These are phyloP conservation scores for Ennomos quercinarius DNA, from an alignment of 2,888 invertebrate species.

Conservation along the genomic window DNA sequence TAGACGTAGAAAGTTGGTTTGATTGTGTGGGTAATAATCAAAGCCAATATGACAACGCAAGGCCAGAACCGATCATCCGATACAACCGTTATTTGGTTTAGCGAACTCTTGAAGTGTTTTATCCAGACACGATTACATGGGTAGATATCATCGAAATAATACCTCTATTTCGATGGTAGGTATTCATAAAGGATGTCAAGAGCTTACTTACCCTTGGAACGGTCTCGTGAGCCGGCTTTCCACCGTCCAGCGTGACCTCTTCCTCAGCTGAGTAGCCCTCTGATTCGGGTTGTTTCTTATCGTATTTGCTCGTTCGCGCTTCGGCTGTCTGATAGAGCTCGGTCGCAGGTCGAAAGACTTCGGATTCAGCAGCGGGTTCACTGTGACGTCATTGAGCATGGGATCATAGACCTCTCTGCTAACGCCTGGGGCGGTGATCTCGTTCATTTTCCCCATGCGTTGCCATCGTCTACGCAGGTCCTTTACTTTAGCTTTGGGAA, in stretches of 20 bases:
- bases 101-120: too few relatives aligned
- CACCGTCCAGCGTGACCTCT: constrained; percentile 58
- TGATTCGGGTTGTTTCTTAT: constrained; percentile 50
- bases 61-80: too few relatives aligned
- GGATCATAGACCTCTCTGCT: constrained; percentile 71
- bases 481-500: constrained; percentile 76
- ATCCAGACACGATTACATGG: too few relatives aligned
- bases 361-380: constrained; percentile 62
- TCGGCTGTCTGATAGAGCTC: constrained; percentile 41
- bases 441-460: constrained; percentile 82
- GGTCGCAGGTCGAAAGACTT: constrained; percentile 72
- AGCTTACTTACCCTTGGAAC: constrained; percentile 72
- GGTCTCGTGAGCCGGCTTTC: constrained; percentile 69
- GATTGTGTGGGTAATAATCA: too few relatives aligned
- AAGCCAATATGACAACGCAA: too few relatives aligned
- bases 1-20: background rate
- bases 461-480: constrained; percentile 78
- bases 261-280: constrained; percentile 66
- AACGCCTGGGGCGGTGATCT: constrained; percentile 78
- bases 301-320: constrained; percentile 38
- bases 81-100: too few relatives aligned
- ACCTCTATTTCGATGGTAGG: too few relatives aligned
- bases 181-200: too few relatives aligned
- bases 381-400: constrained; percentile 58
- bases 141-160: too few relatives aligned